phyloP scores from a whole-genome alignment of 2,113 vertebrate species.

The Ariopsis seemanni region DNA sequence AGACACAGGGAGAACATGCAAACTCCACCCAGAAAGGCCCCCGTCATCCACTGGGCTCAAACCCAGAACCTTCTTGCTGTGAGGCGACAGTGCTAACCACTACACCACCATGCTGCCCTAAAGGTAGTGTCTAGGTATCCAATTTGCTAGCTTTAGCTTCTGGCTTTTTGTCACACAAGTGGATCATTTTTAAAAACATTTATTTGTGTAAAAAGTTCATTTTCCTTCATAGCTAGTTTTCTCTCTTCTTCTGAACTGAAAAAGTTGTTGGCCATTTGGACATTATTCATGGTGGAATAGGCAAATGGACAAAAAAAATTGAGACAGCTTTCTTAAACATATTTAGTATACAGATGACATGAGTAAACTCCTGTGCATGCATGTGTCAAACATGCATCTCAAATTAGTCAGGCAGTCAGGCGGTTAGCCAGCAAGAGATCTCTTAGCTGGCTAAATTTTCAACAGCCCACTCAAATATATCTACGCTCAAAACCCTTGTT shows the following conservation, averaged over 20 bases:
- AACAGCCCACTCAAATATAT: not conserved
- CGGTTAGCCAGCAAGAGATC: not conserved
- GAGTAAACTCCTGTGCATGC: not conserved
- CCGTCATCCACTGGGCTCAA: too few species aligned
- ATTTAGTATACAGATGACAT: not conserved
- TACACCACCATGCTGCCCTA: not conserved
- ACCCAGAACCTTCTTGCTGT: too few species aligned
- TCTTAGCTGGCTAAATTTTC: not conserved
- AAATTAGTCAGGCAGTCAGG: not conserved
- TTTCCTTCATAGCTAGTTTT: not conserved
- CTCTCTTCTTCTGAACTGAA: not conserved
- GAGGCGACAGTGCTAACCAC: too few species aligned
- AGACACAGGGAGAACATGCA: too few species aligned
- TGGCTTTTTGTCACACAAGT: not conserved
- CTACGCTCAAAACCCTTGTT: not conserved
- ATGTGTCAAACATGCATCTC: not conserved
- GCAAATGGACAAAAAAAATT: not conserved
- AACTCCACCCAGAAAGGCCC: too few species aligned
- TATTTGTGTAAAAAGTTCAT: not conserved
- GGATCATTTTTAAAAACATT: not conserved
- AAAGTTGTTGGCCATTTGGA: not conserved
- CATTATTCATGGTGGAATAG: not conserved
- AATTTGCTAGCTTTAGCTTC: not conserved
- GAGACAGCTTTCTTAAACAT: not conserved
- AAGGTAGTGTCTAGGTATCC: not conserved